A percentile compares a stretch with the other conserved stretches of the same genome.
Conservation (phyloP, 2,888 invertebrate species). For the Phymatocera aterrima region DNA sequence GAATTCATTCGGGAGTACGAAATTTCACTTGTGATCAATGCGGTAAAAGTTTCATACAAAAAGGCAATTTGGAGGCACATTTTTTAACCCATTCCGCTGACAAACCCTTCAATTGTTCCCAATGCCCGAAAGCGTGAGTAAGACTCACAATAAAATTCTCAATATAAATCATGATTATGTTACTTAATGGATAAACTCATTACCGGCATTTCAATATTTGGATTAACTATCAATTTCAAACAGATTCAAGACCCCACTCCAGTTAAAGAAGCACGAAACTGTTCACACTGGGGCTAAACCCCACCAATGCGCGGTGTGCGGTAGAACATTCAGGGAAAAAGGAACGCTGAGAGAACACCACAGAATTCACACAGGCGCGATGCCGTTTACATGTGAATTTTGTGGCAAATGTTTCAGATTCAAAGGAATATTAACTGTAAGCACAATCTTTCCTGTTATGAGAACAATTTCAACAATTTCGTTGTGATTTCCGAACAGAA, state of each 20-base stretch:
- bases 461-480: slow-evolving; percentile 21
- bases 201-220: too few species aligned
- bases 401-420: slow-evolving; percentile 87
- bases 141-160: neutral
- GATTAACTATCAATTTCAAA: slow-evolving; percentile 40
- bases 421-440: slow-evolving; percentile 83
- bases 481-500: slow-evolving; percentile 24
- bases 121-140: slow-evolving; percentile 75
- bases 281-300: slow-evolving; percentile 80
- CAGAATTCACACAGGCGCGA: slow-evolving; percentile 86
- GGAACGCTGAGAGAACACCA: slow-evolving; percentile 85
- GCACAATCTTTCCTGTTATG: slow-evolving; percentile 51
- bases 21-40: slow-evolving; percentile 79
- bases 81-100: slow-evolving; percentile 77
- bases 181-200: too few species aligned
- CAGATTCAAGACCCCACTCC: slow-evolving; percentile 77
- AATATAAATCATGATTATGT: too few species aligned
- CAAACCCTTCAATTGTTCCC: slow-evolving; percentile 75
- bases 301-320: slow-evolving; percentile 80
- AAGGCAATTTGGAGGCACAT: slow-evolving; percentile 79
- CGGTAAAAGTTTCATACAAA: slow-evolving; percentile 79
- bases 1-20: slow-evolving; percentile 77
- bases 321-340: slow-evolving; percentile 80
- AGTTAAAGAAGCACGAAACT: slow-evolving; percentile 78
- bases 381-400: slow-evolving; percentile 86